These are phyloP conservation scores for Onchidella celtica DNA, from an alignment of 2,888 invertebrate species.

Conservation along the genomic window DNA sequence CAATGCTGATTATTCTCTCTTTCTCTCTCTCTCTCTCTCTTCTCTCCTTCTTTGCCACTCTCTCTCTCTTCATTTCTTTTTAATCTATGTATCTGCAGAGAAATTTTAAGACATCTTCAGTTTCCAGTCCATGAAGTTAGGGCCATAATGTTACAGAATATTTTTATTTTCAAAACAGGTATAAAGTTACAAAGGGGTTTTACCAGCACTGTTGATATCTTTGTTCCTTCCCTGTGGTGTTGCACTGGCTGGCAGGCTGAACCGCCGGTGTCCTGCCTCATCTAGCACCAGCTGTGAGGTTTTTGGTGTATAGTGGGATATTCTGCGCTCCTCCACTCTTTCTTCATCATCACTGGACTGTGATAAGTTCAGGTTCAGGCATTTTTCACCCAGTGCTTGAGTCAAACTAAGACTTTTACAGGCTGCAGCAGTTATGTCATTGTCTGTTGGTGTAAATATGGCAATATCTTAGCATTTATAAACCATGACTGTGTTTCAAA, in stretches of 20 bases:
- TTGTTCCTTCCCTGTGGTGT: background rate
- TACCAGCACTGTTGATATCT: constrained; percentile 20
- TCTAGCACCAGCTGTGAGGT: background rate
- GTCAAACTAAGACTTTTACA: constrained; percentile 69
- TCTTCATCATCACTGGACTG: constrained; percentile 69
- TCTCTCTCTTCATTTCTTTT: too few relatives aligned
- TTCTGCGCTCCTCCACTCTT: background rate
- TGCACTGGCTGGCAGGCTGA: background rate
- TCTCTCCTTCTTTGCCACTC: too few relatives aligned
- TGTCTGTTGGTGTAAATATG: constrained; percentile 1
- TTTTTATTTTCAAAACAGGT: too few relatives aligned
- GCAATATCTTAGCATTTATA: too few relatives aligned
- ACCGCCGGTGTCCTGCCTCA: constrained; percentile 5
- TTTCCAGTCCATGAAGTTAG: too few relatives aligned
- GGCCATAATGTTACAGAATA: too few relatives aligned
- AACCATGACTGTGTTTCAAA: too few relatives aligned
- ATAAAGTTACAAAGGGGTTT: too few relatives aligned
- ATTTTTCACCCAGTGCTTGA: constrained; percentile 70
- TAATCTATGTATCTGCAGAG: too few relatives aligned
- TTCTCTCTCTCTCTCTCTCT: too few relatives aligned
- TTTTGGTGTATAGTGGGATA: constrained; percentile 17
- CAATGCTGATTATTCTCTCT: too few relatives aligned
- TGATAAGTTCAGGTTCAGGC: constrained; percentile 64
- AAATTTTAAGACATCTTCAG: too few relatives aligned
- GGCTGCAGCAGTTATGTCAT: constrained; percentile 66